A percentile compares a stretch with the other conserved stretches of the same genome.
phyloP scores from a whole-genome alignment of 2,888 invertebrate genomes.

The Dione juno region DNA sequence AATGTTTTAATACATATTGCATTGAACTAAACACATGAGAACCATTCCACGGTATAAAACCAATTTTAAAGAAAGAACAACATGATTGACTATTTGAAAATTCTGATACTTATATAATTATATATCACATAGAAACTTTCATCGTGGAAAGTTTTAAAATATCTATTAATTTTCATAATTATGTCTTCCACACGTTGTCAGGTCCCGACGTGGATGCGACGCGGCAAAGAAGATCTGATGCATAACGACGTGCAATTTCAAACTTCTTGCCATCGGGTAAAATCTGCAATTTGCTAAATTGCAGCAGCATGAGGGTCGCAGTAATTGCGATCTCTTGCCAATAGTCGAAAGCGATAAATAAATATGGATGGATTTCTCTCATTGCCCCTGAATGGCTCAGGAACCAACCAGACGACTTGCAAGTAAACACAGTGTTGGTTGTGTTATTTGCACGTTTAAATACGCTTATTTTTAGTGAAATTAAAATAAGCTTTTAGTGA shows the following conservation, averaged over 20 bases:
- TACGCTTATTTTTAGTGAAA: constrained; percentile 1
- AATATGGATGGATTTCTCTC: constrained; percentile 66
- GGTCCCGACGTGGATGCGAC: constrained; percentile 52
- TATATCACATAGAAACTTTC: background rate
- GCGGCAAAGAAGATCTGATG: constrained; percentile 60
- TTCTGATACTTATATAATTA: background rate
- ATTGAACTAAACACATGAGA: no score
- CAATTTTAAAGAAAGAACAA: background rate
- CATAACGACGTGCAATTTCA: constrained; percentile 74
- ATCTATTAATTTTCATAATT: constrained; percentile 46
- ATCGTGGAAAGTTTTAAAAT: constrained; percentile 30
- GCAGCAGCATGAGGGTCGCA: constrained; percentile 68
- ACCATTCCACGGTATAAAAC: background rate
- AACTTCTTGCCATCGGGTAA: constrained; percentile 72
- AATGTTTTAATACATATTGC: no score
- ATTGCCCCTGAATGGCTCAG: constrained; percentile 43
- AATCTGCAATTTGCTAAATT: constrained; percentile 78
- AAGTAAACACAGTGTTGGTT: constrained; percentile 23
- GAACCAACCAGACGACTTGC: constrained; percentile 10
- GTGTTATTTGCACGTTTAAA: constrained; percentile 15
- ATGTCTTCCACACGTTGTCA: constrained; percentile 44
- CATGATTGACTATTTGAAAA: background rate
- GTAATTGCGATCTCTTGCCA: constrained; percentile 73
- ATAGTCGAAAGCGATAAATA: constrained; percentile 72
- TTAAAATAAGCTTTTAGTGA: constrained; percentile 11